Conservation (phyloP, 1,140 invertebrate species). For the Leptestheria dahalacensis region DNA sequence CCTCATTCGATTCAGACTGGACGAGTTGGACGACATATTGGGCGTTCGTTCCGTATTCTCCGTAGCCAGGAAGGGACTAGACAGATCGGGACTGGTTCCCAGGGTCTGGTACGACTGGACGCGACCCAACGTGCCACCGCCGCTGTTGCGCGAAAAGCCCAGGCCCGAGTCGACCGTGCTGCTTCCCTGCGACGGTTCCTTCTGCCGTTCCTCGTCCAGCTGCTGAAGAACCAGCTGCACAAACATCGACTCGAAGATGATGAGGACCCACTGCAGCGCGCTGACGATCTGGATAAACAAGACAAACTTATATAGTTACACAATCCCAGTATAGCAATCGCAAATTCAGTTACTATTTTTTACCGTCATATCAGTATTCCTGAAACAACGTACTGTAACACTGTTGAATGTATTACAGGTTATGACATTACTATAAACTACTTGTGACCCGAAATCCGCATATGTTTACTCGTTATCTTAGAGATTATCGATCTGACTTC, state of each 20-base stretch:
- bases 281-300: constrained; percentile 45
- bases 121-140: background rate
- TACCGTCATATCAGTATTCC: too few species aligned
- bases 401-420: too few species aligned
- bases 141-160: background rate
- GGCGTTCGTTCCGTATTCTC: background rate
- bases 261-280: constrained; percentile 78
- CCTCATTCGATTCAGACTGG: constrained; percentile 18
- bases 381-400: too few species aligned
- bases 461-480: too few species aligned
- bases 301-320: constrained; percentile 5
- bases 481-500: too few species aligned
- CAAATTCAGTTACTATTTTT: too few species aligned
- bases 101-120: constrained; percentile 1
- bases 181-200: background rate
- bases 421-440: too few species aligned
- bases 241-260: constrained; percentile 81
- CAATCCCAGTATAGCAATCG: background rate
- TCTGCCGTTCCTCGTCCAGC: constrained; percentile 42
- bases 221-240: constrained; percentile 44
- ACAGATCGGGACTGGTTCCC: constrained; percentile 18
- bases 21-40: constrained; percentile 12
- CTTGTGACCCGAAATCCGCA: too few species aligned
- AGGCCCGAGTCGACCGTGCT: background rate
- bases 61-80: background rate